Base-by-base conservation (phyloP, 2,888 invertebrate species). In the Lymantria dispar region DNA sequence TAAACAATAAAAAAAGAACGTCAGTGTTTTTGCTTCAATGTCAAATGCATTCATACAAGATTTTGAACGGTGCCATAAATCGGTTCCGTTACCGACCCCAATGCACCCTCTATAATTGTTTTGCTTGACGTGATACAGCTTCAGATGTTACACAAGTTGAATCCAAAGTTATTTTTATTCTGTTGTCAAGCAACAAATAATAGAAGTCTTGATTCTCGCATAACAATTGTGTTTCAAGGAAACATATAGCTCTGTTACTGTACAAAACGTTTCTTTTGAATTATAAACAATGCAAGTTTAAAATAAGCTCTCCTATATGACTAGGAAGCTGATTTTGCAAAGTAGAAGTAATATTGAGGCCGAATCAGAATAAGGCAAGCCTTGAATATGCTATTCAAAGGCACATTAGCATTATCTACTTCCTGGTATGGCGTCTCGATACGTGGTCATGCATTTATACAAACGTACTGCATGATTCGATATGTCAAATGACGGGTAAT, bases 341-440 rank as follows among this genome's bases (percentile, higher is more conserved):
- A 83, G 77, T 81, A 79, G 56, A 59, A 64, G 53, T 64, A 82
- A 79, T 74, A 74, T 72, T 79, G 79, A 87, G 84, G 86, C 83
- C 87, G 80, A 76, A 77, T 74, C 73, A 84, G 85, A 83, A 81
- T 76, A 76, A 79, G 72, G 73, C 78, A 72, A 87, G 83, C 90
- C 91, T 91, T 91, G 91, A 88, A 87, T 87, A 82, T 76, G 68
- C 81, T 83, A 85, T 83, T 86, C 85, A 87, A 85, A 88, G 86
- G 74, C 85, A 79, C 80, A 88, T 91, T 89, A 87, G 84, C 87
- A 88, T 89, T 85, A 78, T 75, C 62, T 72, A 81, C 82, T 91
- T 91, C 90, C 90, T 88, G 83, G 80, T 87, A 78, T 70, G 71
- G 72, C 74, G 77, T 80, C 76, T 71, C 73, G 72, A 76, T 75